phyloP scores from a whole-genome alignment of 2,113 vertebrate species.

The Lamprotornis superbus region DNA sequence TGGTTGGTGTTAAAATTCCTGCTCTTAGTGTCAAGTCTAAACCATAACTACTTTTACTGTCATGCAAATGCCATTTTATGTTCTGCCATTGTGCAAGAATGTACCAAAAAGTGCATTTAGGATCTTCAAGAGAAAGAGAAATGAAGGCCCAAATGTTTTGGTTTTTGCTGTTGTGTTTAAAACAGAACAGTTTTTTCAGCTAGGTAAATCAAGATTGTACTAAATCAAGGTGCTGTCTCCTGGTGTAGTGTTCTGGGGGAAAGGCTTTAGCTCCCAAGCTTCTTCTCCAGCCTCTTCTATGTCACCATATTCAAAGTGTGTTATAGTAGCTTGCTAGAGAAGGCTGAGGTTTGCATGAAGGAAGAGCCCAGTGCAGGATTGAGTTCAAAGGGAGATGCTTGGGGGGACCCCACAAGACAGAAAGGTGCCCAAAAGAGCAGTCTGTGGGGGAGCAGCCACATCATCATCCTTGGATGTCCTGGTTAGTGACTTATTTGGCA shows the following conservation, averaged over 20 bases:
- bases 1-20: neutral
- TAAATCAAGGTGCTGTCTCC: neutral
- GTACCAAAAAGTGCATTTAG: neutral
- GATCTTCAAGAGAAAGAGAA: neutral
- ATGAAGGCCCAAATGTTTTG: neutral
- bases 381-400: neutral
- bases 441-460: rapidly evolving
- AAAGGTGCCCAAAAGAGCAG: neutral
- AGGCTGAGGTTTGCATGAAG: neutral
- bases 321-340: neutral
- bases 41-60: neutral
- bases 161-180: neutral
- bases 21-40: neutral
- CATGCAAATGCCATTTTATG: neutral
- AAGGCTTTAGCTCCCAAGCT: neutral
- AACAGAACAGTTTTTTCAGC: neutral
- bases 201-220: neutral
- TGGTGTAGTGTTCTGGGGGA: neutral
- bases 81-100: neutral
- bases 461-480: neutral
- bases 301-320: rapidly evolving
- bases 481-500: neutral
- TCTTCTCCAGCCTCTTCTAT: neutral
- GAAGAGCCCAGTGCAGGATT: rapidly evolving
- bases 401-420: neutral